A percentile compares a stretch with the other conserved stretches of the same genome.
Evolutionary conservation across 92 coral and sea anemone species (phyloP).

Genomic region (Palythoa grandiflora): DNA sequence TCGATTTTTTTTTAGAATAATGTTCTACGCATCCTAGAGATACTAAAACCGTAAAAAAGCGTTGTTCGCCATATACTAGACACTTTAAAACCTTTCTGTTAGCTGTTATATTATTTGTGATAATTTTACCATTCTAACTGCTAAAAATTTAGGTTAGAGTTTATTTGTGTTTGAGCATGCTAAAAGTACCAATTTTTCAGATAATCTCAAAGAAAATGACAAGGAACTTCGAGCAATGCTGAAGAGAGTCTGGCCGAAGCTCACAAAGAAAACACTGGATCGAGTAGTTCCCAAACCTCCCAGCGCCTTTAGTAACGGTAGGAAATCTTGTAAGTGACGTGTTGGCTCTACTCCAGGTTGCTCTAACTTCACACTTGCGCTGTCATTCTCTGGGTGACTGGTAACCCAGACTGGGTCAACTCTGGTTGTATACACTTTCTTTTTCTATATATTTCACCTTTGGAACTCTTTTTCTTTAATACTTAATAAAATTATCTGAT

Average conservation of each 20-base stretch:
- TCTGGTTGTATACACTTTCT: not conserved
- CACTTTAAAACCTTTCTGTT: too few relatives aligned
- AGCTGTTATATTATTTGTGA: too few relatives aligned
- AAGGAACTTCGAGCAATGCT: slow-evolving; percentile 96
- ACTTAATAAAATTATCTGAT: too few relatives aligned
- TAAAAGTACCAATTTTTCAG: slow-evolving; percentile 40
- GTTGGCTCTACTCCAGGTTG: slow-evolving; percentile 10
- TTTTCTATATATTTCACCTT: too few relatives aligned
- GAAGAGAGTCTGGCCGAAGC: slow-evolving; percentile 99
- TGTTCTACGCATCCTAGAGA: too few relatives aligned
- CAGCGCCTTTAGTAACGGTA: slow-evolving; percentile 89
- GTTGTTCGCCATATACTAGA: too few relatives aligned
- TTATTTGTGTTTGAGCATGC: too few relatives aligned
- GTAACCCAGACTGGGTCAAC: not conserved
- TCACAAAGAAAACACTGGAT: slow-evolving; percentile 97
- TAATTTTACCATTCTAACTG: too few relatives aligned
- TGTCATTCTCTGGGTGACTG: not conserved
- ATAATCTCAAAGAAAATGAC: slow-evolving; percentile 96
- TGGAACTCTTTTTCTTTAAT: too few relatives aligned
- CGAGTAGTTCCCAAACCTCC: slow-evolving; percentile 99
- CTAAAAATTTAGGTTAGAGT: too few relatives aligned
- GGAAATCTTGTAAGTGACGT: slow-evolving; percentile 31
- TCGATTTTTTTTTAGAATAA: too few relatives aligned
- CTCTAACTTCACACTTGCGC: not conserved
- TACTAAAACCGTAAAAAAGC: too few relatives aligned